These are phyloP conservation scores for Phasia obesa DNA, from an alignment of 2,888 invertebrate species.

Conservation along the genomic window DNA sequence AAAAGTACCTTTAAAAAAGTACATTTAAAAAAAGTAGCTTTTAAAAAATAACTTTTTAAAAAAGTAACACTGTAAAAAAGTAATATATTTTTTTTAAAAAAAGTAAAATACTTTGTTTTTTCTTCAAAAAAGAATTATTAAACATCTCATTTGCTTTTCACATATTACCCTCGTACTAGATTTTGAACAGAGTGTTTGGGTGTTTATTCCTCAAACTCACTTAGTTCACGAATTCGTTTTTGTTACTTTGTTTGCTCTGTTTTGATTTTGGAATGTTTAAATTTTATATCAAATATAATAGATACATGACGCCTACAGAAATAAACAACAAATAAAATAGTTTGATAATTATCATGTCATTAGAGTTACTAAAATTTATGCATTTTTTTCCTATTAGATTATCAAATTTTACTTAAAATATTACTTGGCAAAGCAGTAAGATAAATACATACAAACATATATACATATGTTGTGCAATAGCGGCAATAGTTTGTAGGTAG, in stretches of 20 bases:
- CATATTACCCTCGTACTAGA: not conserved
- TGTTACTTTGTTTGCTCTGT: conserved; percentile 1
- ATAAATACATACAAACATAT: too few relatives aligned
- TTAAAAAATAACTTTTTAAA: too few relatives aligned
- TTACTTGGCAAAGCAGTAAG: not conserved
- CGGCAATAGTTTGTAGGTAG: conserved; percentile 24
- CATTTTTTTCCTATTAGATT: conserved; percentile 25
- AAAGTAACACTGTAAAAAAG: too few relatives aligned
- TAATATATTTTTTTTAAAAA: too few relatives aligned
- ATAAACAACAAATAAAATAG: conserved; percentile 47
- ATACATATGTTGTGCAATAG: conserved; percentile 9
- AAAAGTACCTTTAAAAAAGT: too few relatives aligned
- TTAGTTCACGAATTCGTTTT: not conserved
- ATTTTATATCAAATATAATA: conserved; percentile 34
- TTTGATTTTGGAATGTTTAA: conserved; percentile 42
- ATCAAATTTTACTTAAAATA: conserved; percentile 42
- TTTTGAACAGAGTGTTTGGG: conserved; percentile 31
- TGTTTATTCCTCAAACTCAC: conserved; percentile 29
- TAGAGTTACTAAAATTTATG: conserved; percentile 31
- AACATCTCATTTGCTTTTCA: conserved; percentile 1
- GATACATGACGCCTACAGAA: conserved; percentile 56
- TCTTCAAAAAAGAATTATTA: not conserved
- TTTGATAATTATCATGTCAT: conserved; percentile 55
- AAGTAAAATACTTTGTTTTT: too few relatives aligned
- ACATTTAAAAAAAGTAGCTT: too few relatives aligned